Evolutionary conservation across 1,140 invertebrate genomes (phyloP), one percentile per base, ranked within the genome.

Genomic region (Apis florea): DNA sequence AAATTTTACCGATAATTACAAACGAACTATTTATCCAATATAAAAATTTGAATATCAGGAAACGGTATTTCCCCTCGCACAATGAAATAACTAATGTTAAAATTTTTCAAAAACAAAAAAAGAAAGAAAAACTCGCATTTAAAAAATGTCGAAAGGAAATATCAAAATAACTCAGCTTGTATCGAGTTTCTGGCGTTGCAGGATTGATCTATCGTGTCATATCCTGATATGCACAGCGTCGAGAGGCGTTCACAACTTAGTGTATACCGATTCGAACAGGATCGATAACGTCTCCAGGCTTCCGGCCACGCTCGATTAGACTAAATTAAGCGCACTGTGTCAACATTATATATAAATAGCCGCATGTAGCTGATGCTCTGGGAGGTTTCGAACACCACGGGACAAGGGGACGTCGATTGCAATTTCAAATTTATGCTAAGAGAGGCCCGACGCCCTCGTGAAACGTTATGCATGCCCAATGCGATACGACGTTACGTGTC

Each of bases 271-370:
- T 9, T 58, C 17, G 24, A 53, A 31, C 47, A 64, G 63, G 68
- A 86, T 87, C 75, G 81, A 87, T 87, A 77, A 68, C 82, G 82
- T 83, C 85, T 64, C 58, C 68, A 76, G 31, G 82, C 71, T 70
- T 66, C 56, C 74, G 58, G 70, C 58, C 59, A 77, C 63, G 74
- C 76, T 87, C 81, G 81, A 87, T 83, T 77, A 82, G 82, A 86
- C 85, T 73, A 75, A 82, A 87, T 87, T 83, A 86, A 86, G 75
- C 77, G 59, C 58, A 69, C 58, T 59, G 64, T 86, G 84, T 86
- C 85, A 82, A 86, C 80, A 85, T 47, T 67, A 53, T 76, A 76
- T 80, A 85, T 82, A 85, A 78, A 61, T 64, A 75, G 59, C 79
- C 31, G 53, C 49, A 49, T 21, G 63, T 47, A 49, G n/a, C 59